Evolutionary conservation across 1,140 invertebrate species (phyloP).

Genomic region (Diprion similis): DNA sequence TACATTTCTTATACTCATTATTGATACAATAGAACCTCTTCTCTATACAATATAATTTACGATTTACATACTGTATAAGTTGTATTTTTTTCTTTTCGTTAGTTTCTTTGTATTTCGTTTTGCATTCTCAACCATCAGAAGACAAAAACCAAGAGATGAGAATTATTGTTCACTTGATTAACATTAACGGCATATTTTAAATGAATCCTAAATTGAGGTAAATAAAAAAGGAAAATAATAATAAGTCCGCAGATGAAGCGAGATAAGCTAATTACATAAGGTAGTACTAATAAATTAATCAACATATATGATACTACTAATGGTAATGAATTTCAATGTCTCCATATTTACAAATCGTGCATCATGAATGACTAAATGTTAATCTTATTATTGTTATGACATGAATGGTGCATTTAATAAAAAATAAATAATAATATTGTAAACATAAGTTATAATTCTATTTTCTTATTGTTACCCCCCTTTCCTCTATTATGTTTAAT

Average conservation of each 20-base stretch:
- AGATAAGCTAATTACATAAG: too few species aligned
- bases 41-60: slow-evolving; percentile 48
- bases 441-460: background rate
- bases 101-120: too few species aligned
- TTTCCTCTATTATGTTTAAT: too few species aligned
- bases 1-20: slow-evolving; percentile 34
- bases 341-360: too few species aligned
- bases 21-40: slow-evolving; percentile 28
- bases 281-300: too few species aligned
- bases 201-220: background rate
- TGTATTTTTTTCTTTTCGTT: slow-evolving; percentile 12
- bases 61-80: slow-evolving; percentile 31
- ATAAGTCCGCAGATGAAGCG: too few species aligned
- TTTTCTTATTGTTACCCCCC: background rate
- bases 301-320: too few species aligned
- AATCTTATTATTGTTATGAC: too few species aligned
- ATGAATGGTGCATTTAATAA: too few species aligned
- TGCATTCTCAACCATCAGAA: background rate
- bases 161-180: background rate
- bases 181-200: background rate
- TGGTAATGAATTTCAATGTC: too few species aligned
- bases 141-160: slow-evolving; percentile 2
- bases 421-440: background rate
- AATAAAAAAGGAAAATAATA: background rate
- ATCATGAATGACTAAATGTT: too few species aligned